Evolutionary conservation across 2,888 invertebrate species (phyloP), one percentile per base, ranked within the genome.

Genomic region (Myopa testacea): DNA sequence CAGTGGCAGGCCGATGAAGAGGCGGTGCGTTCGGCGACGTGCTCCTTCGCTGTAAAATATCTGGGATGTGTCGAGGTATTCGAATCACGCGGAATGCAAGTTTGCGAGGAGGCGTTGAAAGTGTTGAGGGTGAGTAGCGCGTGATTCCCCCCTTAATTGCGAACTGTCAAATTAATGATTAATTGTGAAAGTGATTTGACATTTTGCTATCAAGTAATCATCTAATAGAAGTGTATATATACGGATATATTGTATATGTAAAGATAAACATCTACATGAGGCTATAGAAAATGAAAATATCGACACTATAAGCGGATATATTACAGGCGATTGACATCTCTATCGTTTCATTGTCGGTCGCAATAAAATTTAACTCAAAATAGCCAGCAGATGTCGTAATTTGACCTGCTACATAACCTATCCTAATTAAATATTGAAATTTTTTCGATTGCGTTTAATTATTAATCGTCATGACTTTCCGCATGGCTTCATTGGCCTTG

Each of bases 31-130:
- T 95, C 96, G 76, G 98, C 98, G 81, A 97, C 97, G 16, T 99
- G 99, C 91, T 96, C 95, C 86, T 99, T 99, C 91, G 94, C 96
- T 83, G 99, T 99, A 84, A 98, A 99, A 93, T 99, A 99, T 91
- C 92, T 99, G 87, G 99, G 99, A 82, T 98, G 98, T 90, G 98
- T 99, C 70, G 99, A 99, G 91, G 99, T 99, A 60, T 99, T 97
- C 91, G 99, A 99, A 91, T 98, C 98, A 10, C 93, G 99, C 87
- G 99, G 99, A 72, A 99, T 99, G 98, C 97, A 98, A 91, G 97
- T 99, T 79, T 99, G 99, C 91, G 99, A 99, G 90, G 98, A 98
- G 90, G 99, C 99, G 73, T 92, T 99, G 81, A 99, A 98, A 92
- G 96, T 97, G 82, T 93, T 99, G 81, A 93, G 97, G 92, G 98